phyloP scores from a whole-genome alignment of 2,888 invertebrate genomes.

The Heteromurus nitidus region DNA sequence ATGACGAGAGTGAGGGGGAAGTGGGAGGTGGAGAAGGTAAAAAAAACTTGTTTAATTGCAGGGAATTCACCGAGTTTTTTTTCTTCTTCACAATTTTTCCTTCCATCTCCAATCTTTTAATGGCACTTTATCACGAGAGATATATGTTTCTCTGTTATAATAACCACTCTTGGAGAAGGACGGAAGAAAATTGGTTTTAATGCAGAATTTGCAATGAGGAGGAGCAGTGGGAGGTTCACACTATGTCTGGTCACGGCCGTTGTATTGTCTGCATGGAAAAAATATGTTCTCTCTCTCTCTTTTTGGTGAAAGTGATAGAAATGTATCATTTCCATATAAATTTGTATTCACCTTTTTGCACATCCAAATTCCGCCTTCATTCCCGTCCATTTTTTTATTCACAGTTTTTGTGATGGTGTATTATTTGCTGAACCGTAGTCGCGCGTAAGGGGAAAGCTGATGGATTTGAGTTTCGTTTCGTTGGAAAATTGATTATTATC shows the following conservation, averaged over 20 bases:
- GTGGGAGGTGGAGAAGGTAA: conserved; percentile 51
- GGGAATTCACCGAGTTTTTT: conserved; percentile 33
- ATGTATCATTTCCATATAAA: conserved; percentile 22
- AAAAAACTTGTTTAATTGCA: conserved; percentile 59
- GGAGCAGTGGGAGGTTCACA: conserved; percentile 53
- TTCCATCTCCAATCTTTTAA: conserved; percentile 55
- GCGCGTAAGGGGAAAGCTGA: too few species aligned
- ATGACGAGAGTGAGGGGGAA: conserved; percentile 18
- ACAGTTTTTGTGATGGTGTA: too few species aligned
- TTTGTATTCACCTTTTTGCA: conserved; percentile 6
- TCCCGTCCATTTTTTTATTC: too few species aligned
- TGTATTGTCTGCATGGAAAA: not conserved
- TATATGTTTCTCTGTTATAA: conserved; percentile 28
- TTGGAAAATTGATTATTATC: conserved; percentile 1
- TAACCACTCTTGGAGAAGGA: conserved; percentile 37
- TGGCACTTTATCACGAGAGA: conserved; percentile 71
- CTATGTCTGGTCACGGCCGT: conserved; percentile 7
- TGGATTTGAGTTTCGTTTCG: not conserved
- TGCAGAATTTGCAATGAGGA: conserved; percentile 64
- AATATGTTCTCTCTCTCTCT: too few species aligned
- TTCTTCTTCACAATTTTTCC: not conserved
- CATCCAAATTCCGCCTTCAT: not conserved
- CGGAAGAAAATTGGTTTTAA: conserved; percentile 67
- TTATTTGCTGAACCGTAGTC: too few species aligned
- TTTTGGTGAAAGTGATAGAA: conserved; percentile 16